phyloP scores from a whole-genome alignment of 2,113 vertebrate species.

The Tapirus terrestris region DNA sequence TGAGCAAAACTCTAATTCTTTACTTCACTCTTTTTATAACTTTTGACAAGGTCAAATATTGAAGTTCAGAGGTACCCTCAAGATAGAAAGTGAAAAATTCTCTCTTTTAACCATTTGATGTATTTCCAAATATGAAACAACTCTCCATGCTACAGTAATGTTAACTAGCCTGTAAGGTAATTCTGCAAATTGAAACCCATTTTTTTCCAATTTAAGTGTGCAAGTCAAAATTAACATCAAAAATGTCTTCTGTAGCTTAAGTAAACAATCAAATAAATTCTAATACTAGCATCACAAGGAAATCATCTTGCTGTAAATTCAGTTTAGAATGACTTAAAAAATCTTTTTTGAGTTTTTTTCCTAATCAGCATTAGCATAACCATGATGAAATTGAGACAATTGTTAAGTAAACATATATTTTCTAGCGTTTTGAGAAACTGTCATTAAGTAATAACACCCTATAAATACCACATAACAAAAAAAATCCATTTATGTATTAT shows the following conservation, averaged over 20 bases:
- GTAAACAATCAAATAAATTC: not conserved
- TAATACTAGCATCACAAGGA: not conserved
- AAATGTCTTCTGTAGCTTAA: not conserved
- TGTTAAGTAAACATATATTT: conserved; percentile 8
- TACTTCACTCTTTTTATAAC: not conserved
- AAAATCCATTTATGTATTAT: conserved; percentile 80
- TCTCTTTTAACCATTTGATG: not conserved
- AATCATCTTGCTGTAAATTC: not conserved
- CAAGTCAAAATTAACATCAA: conserved; percentile 8
- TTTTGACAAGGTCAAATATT: not conserved
- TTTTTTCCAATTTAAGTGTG: not conserved
- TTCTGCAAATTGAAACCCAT: not conserved
- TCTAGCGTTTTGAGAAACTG: conserved; percentile 48
- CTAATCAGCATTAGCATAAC: conserved; percentile 2
- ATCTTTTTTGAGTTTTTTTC: not conserved
- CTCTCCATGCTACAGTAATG: not conserved
- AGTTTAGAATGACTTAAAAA: not conserved
- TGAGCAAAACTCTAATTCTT: conserved; percentile 33
- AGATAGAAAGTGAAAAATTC: not conserved
- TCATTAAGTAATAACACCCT: conserved; percentile 59
- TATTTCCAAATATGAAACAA: not conserved
- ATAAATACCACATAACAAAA: conserved; percentile 75
- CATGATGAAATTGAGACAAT: not conserved
- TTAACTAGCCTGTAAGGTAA: not conserved
- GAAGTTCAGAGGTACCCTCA: not conserved